These are phyloP conservation scores for Sebastes oblongus DNA, from an alignment of 2,797 vertebrate species.

Conservation along the genomic window DNA sequence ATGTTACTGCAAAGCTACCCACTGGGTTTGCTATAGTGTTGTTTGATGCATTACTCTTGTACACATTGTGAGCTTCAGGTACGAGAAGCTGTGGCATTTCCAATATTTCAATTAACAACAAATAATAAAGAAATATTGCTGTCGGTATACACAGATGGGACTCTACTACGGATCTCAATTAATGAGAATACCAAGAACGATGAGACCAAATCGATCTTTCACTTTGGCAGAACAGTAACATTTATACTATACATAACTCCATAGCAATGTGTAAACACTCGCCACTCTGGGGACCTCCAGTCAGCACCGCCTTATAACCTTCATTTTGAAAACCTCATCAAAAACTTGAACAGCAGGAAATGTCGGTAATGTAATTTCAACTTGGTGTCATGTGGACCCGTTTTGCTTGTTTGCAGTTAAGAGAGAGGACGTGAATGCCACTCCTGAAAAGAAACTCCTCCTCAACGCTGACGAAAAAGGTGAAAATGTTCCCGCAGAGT, in stretches of 20 bases:
- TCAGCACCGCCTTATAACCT: conserved; percentile 26
- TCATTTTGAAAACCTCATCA: conserved; percentile 43
- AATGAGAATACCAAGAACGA: conserved; percentile 28
- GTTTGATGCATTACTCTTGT: conserved; percentile 9
- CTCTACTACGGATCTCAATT: conserved; percentile 18
- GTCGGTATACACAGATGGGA: conserved; percentile 3
- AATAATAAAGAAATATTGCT: conserved; percentile 44
- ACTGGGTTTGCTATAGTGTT: neutral
- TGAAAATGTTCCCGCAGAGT: neutral
- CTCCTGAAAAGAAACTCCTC: neutral
- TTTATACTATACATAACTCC: conserved; percentile 12
- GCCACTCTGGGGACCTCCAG: conserved; percentile 11
- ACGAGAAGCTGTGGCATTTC: conserved; percentile 1
- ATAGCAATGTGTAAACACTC: neutral
- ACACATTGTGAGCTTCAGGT: conserved; percentile 1
- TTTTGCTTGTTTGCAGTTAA: conserved; percentile 10
- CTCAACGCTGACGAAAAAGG: neutral
- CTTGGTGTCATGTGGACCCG: neutral
- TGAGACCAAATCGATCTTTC: conserved; percentile 13
- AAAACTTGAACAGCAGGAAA: conserved; percentile 4
- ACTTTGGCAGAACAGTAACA: conserved; percentile 38
- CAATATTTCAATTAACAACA: conserved; percentile 38
- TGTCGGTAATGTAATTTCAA: neutral
- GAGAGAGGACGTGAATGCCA: neutral
- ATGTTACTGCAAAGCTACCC: neutral